These are phyloP conservation scores for Tetragonula clypearis DNA, from an alignment of 1,140 invertebrate genomes.

Conservation along the genomic window DNA sequence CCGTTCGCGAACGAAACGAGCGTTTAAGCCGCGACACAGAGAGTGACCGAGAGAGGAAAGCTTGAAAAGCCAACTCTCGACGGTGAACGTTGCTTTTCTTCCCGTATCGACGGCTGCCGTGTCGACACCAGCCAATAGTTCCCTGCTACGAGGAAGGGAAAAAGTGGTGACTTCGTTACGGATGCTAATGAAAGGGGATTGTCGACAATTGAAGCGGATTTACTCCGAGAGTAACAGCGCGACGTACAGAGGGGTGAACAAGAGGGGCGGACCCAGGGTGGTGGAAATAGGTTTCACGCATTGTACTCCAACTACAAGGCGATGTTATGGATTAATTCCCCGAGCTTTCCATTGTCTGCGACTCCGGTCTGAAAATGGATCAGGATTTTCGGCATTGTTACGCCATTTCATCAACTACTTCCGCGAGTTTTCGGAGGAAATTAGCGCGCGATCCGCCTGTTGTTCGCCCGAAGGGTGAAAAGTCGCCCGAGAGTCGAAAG, in stretches of 20 bases:
- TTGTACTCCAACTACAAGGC: conserved; percentile 36
- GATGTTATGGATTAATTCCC: conserved; percentile 46
- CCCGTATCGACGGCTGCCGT: background rate
- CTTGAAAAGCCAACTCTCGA: background rate
- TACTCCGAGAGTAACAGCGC: background rate
- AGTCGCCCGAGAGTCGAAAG: background rate
- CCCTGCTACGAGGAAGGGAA: background rate
- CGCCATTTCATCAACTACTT: background rate
- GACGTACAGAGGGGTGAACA: background rate
- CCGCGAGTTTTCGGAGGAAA: conserved; percentile 8
- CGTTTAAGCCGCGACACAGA: no score
- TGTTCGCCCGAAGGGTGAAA: no score
- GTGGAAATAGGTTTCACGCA: conserved; percentile 35
- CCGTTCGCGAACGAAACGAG: background rate
- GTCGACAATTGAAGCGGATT: conserved; percentile 43
- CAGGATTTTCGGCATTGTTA: conserved; percentile 22
- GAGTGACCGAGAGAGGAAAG: background rate
- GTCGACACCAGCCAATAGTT: background rate
- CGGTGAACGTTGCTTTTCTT: background rate
- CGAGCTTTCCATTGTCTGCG: conserved; percentile 26
- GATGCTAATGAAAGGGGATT: conserved; percentile 44
- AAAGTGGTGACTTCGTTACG: conserved; percentile 31
- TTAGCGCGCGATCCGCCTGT: background rate
- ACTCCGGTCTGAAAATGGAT: conserved; percentile 27
- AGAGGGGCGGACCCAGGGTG: background rate